Conservation (phyloP, 2,113 vertebrate genomes). For the Regulus satrapa region DNA sequence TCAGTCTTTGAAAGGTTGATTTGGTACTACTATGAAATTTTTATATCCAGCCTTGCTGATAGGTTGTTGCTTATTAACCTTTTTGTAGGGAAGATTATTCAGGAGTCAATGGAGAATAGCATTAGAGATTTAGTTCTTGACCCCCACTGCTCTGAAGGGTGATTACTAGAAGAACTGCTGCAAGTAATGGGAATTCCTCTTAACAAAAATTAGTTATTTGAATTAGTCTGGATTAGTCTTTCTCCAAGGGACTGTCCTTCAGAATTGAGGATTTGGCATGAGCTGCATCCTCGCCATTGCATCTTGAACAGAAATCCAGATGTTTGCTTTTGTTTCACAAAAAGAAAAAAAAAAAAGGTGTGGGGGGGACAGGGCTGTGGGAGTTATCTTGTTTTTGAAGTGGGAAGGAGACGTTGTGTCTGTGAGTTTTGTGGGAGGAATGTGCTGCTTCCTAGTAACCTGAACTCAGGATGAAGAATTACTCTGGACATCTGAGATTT, state of each 20-base stretch:
- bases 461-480: background rate
- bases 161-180: background rate
- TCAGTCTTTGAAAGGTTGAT: background rate
- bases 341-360: background rate
- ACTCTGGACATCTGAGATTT: background rate
- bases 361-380: rapidly evolving
- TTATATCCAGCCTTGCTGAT: background rate
- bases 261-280: background rate
- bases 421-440: background rate
- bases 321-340: background rate
- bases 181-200: background rate
- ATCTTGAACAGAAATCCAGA: background rate
- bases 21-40: background rate
- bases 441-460: background rate
- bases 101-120: background rate
- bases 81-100: background rate
- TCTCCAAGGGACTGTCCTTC: background rate
- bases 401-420: background rate
- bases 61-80: background rate
- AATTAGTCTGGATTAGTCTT: background rate
- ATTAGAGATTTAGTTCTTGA: background rate
- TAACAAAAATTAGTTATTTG: background rate
- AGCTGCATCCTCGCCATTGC: background rate
- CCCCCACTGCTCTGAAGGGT: background rate
- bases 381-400: background rate